These are phyloP conservation scores for Anagyrus pseudococci DNA, from an alignment of 2,888 invertebrate genomes.

Conservation along the genomic window DNA sequence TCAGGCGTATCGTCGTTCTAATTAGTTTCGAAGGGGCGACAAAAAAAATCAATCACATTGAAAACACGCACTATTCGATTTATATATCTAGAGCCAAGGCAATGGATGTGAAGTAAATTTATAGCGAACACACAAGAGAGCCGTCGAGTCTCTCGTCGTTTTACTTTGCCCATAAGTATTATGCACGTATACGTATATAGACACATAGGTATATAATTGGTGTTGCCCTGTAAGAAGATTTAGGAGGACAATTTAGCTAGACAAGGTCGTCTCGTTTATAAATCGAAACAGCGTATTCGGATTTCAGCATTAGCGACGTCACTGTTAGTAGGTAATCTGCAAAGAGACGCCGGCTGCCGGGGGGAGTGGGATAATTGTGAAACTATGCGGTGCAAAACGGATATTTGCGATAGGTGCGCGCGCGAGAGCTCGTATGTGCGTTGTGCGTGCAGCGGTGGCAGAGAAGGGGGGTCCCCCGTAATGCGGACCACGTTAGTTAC, in stretches of 20 bases:
- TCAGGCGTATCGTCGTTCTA: too few species aligned
- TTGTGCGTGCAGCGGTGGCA: not conserved
- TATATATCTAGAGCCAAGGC: too few species aligned
- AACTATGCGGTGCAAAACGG: slow-evolving; percentile 45
- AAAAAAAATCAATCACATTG: too few species aligned
- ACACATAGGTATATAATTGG: too few species aligned
- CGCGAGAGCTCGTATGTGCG: slow-evolving; percentile 4
- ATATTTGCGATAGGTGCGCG: not conserved
- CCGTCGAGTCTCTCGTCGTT: too few species aligned
- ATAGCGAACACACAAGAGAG: too few species aligned
- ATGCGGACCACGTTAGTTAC: slow-evolving; percentile 29
- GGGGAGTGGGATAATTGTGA: slow-evolving; percentile 43
- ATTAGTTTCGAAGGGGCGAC: too few species aligned
- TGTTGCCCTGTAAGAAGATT: slow-evolving; percentile 11
- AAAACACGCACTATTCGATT: too few species aligned
- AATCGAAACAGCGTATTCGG: slow-evolving; percentile 30
- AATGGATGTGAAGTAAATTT: too few species aligned
- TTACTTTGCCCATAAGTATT: too few species aligned
- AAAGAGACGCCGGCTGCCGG: slow-evolving; percentile 2
- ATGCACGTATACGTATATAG: too few species aligned
- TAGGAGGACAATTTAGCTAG: slow-evolving; percentile 24
- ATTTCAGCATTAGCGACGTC: slow-evolving; percentile 8
- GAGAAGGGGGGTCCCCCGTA: not conserved
- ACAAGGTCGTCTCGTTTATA: slow-evolving; percentile 25
- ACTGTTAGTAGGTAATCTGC: not conserved